Conservation (phyloP, 2,113 vertebrate species). For the Dicaeum eximium region DNA sequence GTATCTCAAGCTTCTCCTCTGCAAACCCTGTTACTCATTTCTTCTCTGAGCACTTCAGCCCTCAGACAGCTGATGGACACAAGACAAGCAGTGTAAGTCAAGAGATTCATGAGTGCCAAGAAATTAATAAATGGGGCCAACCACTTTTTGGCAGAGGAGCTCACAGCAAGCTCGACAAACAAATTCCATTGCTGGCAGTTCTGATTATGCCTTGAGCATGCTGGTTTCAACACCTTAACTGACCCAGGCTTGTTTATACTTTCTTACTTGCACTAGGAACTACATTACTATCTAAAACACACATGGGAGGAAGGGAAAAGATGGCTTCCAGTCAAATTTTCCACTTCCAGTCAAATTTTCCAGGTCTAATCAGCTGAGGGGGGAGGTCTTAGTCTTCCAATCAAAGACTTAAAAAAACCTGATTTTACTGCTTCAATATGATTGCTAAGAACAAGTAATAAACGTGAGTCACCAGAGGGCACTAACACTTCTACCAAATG, state of each 20-base stretch:
- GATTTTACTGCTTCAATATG: background rate
- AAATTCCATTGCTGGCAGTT: background rate
- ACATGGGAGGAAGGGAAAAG: background rate
- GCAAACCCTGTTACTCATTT: fast-evolving
- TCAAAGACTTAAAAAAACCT: background rate
- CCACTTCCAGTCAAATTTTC: background rate
- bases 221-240: background rate
- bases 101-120: background rate
- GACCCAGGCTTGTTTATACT: background rate
- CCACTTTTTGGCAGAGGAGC: background rate
- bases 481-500: background rate
- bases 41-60: background rate
- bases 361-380: background rate
- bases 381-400: background rate
- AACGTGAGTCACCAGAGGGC: conserved; percentile 27
- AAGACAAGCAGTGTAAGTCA: background rate
- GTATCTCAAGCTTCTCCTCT: background rate
- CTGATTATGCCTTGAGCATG: background rate
- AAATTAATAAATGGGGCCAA: background rate
- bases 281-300: background rate
- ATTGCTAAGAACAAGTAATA: background rate
- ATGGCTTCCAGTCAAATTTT: fast-evolving
- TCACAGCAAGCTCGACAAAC: background rate
- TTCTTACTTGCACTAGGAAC: background rate
- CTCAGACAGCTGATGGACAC: fast-evolving